Evolutionary conservation across 2,797 vertebrate species (phyloP).

Genomic region (Rhinella marina): DNA sequence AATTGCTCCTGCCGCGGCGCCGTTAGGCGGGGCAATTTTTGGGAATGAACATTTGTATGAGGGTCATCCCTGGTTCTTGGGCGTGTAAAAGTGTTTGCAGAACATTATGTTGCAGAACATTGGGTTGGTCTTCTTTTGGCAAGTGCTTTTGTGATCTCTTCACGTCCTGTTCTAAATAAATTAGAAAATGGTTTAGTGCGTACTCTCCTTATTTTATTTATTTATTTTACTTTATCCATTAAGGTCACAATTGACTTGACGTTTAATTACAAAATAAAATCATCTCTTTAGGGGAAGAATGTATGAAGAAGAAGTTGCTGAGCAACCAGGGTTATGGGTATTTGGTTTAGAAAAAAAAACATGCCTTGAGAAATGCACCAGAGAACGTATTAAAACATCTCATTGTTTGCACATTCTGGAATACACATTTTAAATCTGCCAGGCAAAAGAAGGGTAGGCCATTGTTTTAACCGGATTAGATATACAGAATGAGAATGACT

Average conservation of each 20-base stretch:
- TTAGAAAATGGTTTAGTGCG: neutral
- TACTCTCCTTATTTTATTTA: too few species aligned
- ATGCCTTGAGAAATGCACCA: slow-evolving; percentile 13
- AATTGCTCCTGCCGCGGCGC: too few species aligned
- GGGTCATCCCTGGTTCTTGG: too few species aligned
- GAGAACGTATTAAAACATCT: slow-evolving; percentile 13
- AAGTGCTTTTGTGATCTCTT: too few species aligned
- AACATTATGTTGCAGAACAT: too few species aligned
- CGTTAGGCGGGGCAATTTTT: too few species aligned
- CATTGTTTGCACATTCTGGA: slow-evolving; percentile 29
- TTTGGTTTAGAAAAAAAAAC: slow-evolving; percentile 19
- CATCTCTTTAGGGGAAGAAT: neutral
- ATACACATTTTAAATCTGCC: slow-evolving; percentile 9
- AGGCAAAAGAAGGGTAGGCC: neutral
- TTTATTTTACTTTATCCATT: neutral
- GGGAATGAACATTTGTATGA: too few species aligned
- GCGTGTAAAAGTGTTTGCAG: too few species aligned
- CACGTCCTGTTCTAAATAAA: neutral
- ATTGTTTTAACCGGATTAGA: slow-evolving; percentile 30
- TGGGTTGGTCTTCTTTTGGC: too few species aligned
- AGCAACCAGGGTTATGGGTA: slow-evolving; percentile 39
- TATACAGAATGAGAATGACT: neutral
- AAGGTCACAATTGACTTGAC: neutral
- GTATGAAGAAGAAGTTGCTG: slow-evolving; percentile 33
- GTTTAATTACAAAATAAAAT: neutral